A percentile compares a stretch with the other conserved stretches of the same genome.
These are phyloP conservation scores for Melanostoma mellinum DNA, from an alignment of 2,888 invertebrate genomes.

Conservation along the genomic window DNA sequence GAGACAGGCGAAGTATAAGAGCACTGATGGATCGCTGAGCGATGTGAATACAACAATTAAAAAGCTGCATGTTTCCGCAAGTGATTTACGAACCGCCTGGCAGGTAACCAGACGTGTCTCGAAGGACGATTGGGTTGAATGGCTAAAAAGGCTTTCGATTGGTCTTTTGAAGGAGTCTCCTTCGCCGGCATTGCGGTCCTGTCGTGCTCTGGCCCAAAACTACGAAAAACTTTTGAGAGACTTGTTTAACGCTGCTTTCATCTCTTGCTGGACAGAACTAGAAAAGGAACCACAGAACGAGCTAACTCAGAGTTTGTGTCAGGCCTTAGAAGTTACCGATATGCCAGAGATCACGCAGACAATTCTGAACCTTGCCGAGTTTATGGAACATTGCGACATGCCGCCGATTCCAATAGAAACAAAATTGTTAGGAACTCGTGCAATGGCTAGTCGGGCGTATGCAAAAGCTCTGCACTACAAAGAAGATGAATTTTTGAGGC, in stretches of 20 bases:
- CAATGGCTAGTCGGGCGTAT: constrained; percentile 94
- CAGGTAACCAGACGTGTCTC: constrained; percentile 95
- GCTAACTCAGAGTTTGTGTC: constrained; percentile 92
- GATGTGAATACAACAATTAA: constrained; percentile 89
- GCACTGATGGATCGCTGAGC: constrained; percentile 87
- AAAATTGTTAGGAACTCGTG: constrained; percentile 93
- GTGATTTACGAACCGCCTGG: constrained; percentile 94
- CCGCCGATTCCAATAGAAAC: constrained; percentile 95
- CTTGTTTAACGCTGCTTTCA: constrained; percentile 98
- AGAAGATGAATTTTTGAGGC: constrained; percentile 96
- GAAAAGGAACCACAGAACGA: constrained; percentile 89
- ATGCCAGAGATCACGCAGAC: constrained; percentile 98
- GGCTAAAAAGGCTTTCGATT: constrained; percentile 95
- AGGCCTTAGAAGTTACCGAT: constrained; percentile 95
- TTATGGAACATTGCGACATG: constrained; percentile 99
- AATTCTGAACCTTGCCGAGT: constrained; percentile 97
- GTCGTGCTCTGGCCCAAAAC: constrained; percentile 95
- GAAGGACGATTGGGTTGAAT: constrained; percentile 99
- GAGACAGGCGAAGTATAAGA: constrained; percentile 86
- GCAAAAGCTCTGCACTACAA: constrained; percentile 86
- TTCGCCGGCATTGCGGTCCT: constrained; percentile 96
- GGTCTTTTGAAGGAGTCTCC: constrained; percentile 97
- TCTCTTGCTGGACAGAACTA: constrained; percentile 99
- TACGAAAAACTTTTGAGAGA: constrained; percentile 98
- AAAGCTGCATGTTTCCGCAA: constrained; percentile 91